Conservation (phyloP, 1,140 invertebrate species). For the Drosophila hydei region DNA sequence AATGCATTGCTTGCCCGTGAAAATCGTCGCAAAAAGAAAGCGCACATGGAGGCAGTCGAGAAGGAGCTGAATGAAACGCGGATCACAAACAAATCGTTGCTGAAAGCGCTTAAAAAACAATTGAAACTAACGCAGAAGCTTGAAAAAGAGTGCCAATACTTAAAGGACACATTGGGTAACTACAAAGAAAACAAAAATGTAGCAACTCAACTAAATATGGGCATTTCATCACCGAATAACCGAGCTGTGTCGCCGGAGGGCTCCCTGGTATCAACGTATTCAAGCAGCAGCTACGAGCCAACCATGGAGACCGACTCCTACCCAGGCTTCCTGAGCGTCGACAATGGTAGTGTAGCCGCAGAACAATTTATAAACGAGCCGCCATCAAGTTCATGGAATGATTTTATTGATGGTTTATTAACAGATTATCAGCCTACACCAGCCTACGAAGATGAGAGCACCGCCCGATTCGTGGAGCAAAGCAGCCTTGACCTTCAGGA, state of each 20-base stretch:
- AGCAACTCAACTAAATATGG: background rate
- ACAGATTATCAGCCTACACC: conserved; percentile 51
- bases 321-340: conserved; percentile 22
- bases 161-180: conserved; percentile 75
- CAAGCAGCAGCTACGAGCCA: conserved; percentile 35
- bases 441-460: conserved; percentile 30
- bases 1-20: conserved; percentile 87
- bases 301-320: conserved; percentile 25
- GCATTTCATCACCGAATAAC: conserved; percentile 8
- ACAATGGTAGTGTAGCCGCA: conserved; percentile 50
- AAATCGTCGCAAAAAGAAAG: conserved; percentile 86
- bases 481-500: conserved; percentile 22
- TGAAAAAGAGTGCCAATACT: conserved; percentile 85
- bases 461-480: conserved; percentile 37
- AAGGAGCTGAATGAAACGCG: conserved; percentile 84
- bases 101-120: conserved; percentile 84
- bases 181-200: conserved; percentile 7
- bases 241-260: conserved; percentile 29
- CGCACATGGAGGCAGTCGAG: conserved; percentile 85
- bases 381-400: conserved; percentile 53
- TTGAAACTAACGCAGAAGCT: conserved; percentile 84
- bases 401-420: conserved; percentile 64
- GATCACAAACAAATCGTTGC: conserved; percentile 84
- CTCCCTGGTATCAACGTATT: conserved; percentile 38
- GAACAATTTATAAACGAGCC: conserved; percentile 38